Conservation (phyloP, 2,888 invertebrate genomes). For the Lamellibrachia satsuma region DNA sequence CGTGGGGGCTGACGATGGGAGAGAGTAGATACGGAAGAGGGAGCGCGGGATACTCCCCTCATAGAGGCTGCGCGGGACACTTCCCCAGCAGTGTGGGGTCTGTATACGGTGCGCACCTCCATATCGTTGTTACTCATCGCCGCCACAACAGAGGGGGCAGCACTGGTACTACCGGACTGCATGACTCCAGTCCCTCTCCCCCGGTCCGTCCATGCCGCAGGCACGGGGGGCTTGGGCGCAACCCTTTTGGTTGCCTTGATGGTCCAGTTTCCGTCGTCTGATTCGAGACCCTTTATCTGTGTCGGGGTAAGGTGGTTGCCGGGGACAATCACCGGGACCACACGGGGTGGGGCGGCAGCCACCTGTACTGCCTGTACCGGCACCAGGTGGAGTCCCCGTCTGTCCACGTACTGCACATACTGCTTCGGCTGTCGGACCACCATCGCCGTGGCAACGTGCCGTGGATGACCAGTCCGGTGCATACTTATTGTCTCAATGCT, state of each 20-base stretch:
- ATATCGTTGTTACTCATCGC: neutral
- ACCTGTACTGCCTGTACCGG: neutral
- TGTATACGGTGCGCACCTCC: neutral
- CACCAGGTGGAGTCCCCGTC: neutral
- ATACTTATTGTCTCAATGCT: neutral
- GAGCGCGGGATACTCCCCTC: neutral
- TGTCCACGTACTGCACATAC: neutral
- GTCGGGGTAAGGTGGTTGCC: neutral
- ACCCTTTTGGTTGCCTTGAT: neutral
- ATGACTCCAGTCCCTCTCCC: neutral
- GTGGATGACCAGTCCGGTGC: neutral
- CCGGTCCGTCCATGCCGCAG: neutral
- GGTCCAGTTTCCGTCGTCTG: neutral
- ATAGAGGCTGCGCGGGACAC: neutral
- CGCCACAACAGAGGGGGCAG: neutral
- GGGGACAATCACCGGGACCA: neutral
- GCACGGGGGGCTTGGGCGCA: neutral
- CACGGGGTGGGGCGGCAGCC: neutral
- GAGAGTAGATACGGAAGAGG: neutral
- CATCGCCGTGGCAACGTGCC: neutral
- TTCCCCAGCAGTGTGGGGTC: neutral
- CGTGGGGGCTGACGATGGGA: neutral
- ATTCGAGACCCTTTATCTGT: neutral
- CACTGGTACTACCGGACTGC: neutral
- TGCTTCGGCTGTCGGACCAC: neutral